Evolutionary conservation across 1,140 invertebrate genomes (phyloP), one percentile per base, ranked within the genome.

Genomic region (Liolophura sinensis): DNA sequence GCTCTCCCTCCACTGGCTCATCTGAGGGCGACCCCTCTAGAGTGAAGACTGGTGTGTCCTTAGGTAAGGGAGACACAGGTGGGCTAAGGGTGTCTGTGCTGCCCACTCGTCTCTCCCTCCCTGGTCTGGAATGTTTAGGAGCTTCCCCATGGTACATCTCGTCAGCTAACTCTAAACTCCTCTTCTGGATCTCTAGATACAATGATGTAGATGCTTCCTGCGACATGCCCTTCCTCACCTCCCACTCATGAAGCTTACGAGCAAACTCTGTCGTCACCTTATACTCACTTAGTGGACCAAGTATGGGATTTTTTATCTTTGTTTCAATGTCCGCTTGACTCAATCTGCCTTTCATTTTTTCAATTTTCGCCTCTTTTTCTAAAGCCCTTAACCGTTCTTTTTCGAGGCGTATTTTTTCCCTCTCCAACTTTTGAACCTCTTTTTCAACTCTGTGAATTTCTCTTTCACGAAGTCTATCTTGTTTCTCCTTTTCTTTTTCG

Each of bases 171-270:
- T 71, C 67, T 57, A 74, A 50, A 49, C 69, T 71, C 25, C 74
- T 56, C 48, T 77, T 68, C 54, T 79, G 75, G 40, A 73, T 70
- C 61, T 78, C 75, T 27, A 73, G 58, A 60, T 76, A 79, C 57
- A 77, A 70, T 25, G 77, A 72, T 25, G 71, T 68, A 14, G 70
- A 72, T 20, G 73, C 61, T 16, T 72, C 71, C 57, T 68, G 69
- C 12, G 73, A 76, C 25, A 69, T 65, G 15, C 77, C 79, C 67
- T 76, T 80, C 15, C 62, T 90, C 68, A 92, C 91, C 80, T 96
- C 93, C 94, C 94, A 96, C 80, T 96, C 93, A 80, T 94, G 93
- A 0, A 96, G 86, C 78, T 94, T 94, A 22, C 91, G 89, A 0
- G 93, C 94, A 81, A 96, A 96, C 72, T 93, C 93, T 56, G 92